Conservation (phyloP, 2,113 vertebrate species). For the Numenius arquata region DNA sequence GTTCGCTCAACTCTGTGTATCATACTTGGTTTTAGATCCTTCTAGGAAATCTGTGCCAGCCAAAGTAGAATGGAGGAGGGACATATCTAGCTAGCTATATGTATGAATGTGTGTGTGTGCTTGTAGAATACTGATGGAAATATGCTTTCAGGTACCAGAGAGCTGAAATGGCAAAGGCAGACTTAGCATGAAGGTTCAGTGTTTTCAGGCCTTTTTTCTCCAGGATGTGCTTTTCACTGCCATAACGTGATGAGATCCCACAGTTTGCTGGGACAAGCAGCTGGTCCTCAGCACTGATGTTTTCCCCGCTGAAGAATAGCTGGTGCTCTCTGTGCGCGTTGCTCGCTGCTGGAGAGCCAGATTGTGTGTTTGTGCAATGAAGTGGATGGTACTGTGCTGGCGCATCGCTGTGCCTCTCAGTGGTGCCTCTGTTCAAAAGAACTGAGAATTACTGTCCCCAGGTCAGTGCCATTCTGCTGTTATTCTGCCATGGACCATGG, state of each 20-base stretch:
- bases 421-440: constrained; percentile 37
- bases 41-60: neutral
- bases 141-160: neutral
- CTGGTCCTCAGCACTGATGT: neutral
- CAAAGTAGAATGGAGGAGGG: neutral
- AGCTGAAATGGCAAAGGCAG: neutral
- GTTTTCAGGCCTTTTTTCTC: neutral
- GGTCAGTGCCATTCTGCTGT: neutral
- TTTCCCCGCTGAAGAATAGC: neutral
- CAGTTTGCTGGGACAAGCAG: neutral
- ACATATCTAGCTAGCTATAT: neutral
- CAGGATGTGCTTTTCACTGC: neutral
- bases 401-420: neutral
- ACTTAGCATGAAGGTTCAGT: neutral
- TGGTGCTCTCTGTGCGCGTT: neutral
- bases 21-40: neutral
- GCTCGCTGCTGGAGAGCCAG: neutral
- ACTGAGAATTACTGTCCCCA: constrained; percentile 52
- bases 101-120: no score
- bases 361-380: constrained; percentile 34
- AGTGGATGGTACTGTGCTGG: constrained; percentile 39
- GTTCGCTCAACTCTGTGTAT: neutral
- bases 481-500: neutral
- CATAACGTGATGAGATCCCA: neutral
- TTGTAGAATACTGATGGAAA: neutral